Conservation (phyloP, 35 echinoderm and acorn worm genomes). For the Nesometra sesokonis region DNA sequence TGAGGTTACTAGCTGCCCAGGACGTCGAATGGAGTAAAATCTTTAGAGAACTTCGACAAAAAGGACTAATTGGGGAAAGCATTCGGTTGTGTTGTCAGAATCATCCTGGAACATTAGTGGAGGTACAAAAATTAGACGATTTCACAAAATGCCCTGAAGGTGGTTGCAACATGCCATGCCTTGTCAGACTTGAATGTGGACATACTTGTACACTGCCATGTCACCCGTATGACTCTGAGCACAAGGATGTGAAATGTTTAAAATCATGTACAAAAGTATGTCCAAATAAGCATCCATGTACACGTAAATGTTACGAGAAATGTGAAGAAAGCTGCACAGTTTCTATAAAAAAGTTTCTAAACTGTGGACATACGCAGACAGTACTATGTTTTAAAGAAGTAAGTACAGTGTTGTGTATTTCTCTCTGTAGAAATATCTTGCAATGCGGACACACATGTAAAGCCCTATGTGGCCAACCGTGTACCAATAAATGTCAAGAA, state of each 20-base stretch:
- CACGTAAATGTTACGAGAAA: slow-evolving; percentile 15
- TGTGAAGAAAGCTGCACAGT: slow-evolving; percentile 24
- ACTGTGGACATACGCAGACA: slow-evolving; percentile 35
- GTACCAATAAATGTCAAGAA: slow-evolving; percentile 34
- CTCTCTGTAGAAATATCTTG: slow-evolving; percentile 12
- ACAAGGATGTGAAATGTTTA: slow-evolving; percentile 49
- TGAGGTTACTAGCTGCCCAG: slow-evolving; percentile 28
- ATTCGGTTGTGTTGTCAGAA: slow-evolving; percentile 57
- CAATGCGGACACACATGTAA: slow-evolving; percentile 54
- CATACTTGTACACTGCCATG: slow-evolving; percentile 58
- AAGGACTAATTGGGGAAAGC: slow-evolving; percentile 19
- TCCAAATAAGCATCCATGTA: slow-evolving; percentile 32
- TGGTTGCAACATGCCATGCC: slow-evolving; percentile 60
- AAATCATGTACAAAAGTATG: slow-evolving; percentile 43
- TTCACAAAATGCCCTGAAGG: slow-evolving; percentile 64
- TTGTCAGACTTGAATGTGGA: slow-evolving; percentile 45
- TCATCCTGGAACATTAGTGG: slow-evolving; percentile 37
- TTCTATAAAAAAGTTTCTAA: slow-evolving; percentile 5
- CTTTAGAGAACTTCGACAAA: slow-evolving; percentile 3
- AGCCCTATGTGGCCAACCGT: slow-evolving; percentile 48
- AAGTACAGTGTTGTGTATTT: slow-evolving; percentile 13
- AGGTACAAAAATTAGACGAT: slow-evolving; percentile 26
- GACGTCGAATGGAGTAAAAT: slow-evolving; percentile 50
- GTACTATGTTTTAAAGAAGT: slow-evolving; percentile 28
- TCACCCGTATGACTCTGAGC: slow-evolving; percentile 56